Evolutionary conservation across 2,888 invertebrate genomes (phyloP).

Genomic region (Phorcus lineatus): DNA sequence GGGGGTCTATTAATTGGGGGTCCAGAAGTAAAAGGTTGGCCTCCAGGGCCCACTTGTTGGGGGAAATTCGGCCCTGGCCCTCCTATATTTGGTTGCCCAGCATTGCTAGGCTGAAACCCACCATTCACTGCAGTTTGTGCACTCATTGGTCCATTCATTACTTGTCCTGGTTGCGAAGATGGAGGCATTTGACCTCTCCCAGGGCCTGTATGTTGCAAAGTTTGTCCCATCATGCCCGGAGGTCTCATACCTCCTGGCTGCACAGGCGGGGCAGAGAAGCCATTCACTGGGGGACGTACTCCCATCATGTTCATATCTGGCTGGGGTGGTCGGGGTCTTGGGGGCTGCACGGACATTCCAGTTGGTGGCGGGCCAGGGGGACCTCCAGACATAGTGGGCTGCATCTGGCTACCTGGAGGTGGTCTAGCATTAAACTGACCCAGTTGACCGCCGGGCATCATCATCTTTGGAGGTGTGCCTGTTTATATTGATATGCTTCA

Average conservation of each 20-base stretch:
- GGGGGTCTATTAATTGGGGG: constrained; percentile 22
- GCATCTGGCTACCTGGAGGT: background rate
- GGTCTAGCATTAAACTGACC: background rate
- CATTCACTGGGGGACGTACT: constrained; percentile 11
- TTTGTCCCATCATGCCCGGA: background rate
- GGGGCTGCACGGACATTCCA: background rate
- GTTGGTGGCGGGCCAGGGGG: background rate
- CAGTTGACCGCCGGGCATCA: background rate
- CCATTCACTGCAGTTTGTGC: background rate
- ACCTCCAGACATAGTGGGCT: background rate
- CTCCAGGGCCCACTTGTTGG: constrained; percentile 21
- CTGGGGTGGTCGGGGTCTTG: background rate
- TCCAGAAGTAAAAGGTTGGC: constrained; percentile 25
- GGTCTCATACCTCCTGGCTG: constrained; percentile 9
- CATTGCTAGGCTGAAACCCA: background rate
- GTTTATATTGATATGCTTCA: background rate
- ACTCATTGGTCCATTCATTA: constrained; percentile 2
- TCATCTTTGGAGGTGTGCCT: background rate
- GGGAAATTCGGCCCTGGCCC: constrained; percentile 8
- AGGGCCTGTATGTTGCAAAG: background rate
- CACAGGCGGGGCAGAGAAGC: background rate
- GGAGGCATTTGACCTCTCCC: background rate
- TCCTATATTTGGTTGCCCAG: background rate
- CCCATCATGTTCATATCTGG: background rate
- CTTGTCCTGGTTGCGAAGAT: constrained; percentile 22